Base-by-base conservation (phyloP, 2,888 invertebrate genomes). In the Gryllus longicercus region DNA sequence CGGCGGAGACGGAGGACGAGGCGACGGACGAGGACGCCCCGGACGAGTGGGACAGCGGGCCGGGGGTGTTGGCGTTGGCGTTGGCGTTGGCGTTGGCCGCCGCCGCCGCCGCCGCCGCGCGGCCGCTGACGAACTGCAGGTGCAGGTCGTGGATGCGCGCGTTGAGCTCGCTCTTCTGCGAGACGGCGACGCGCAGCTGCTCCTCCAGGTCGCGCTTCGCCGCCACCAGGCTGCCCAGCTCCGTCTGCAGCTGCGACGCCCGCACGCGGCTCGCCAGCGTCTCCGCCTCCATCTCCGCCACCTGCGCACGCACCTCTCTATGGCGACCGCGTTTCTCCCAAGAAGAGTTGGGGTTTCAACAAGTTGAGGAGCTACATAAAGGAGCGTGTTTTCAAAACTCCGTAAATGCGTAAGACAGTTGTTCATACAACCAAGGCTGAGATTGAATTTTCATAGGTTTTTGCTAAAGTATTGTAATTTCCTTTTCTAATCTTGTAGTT, bases 201-300 rank as follows among this genome's bases (percentile, higher is more conserved):
- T 91, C 90, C 85, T 92, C 91, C 83, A 92, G 87, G 84, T 91
- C 90, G 79, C 89, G 88, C 85, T 91, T 91, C 81, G 90, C 88
- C 79, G 86, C 86, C 77, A 89, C 87, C 82, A 93, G 86, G 81
- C 90, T 89, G 81, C 91, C 90, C 82, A 93, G 85, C 85, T 93
- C 91, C 82, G 91, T 90, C 84, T 91, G 91, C 83, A 93, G 88
- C 84, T 92, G 90, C 81, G 91, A 90, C 50, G 92, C 91, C 84
- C 92, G 91, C 11, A 91, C 91, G 79, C 91, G 88, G 77, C 91
- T 91, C 78, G 93, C 91, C 83, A 92, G 87, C 49, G 91, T 92
- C 85, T 94, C 94, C 5, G 93, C 93, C 86, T 95, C 94, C 87
- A 94, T 91, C 86, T 93, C 92, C n/a, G 93, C 92, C 80, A 84